phyloP scores from a whole-genome alignment of 2,888 invertebrate species.

The Eupithecia dodoneata region DNA sequence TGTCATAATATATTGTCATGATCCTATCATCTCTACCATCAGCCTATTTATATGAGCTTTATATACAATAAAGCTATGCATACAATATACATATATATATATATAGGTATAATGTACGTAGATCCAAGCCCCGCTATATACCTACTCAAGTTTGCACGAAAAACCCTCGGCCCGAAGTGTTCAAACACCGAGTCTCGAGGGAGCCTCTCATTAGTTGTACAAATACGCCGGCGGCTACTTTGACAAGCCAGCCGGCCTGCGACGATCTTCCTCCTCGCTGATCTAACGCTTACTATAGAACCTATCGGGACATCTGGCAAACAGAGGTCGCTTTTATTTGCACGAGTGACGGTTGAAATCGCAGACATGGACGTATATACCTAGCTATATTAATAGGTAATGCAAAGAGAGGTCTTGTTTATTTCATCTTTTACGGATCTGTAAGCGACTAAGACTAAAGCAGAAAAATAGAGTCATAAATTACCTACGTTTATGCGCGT shows the following conservation, averaged over 20 bases:
- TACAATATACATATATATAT: neutral
- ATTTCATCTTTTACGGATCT: neutral
- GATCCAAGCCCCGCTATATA: neutral
- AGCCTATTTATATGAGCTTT: neutral
- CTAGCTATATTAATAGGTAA: slow-evolving; percentile 36
- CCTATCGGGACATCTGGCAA: slow-evolving; percentile 68
- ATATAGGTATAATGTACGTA: neutral
- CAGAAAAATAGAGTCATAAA: neutral
- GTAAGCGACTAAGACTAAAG: neutral
- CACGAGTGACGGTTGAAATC: slow-evolving; percentile 50
- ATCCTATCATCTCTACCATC: neutral
- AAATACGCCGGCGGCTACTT: slow-evolving; percentile 83
- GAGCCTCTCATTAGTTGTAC: slow-evolving; percentile 83
- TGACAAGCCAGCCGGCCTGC: slow-evolving; percentile 68
- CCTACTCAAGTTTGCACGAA: slow-evolving; percentile 62
- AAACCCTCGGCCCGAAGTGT: slow-evolving; percentile 68
- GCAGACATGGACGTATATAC: slow-evolving; percentile 46
- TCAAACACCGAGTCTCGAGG: slow-evolving; percentile 80
- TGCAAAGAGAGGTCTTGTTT: neutral
- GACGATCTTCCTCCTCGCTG: slow-evolving; percentile 75
- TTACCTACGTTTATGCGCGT: neutral
- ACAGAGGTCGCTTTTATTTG: slow-evolving; percentile 68
- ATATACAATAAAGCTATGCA: neutral
- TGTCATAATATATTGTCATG: no score
- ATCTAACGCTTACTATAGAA: slow-evolving; percentile 72